Evolutionary conservation across 2,888 invertebrate genomes (phyloP), one percentile per base, ranked within the genome.

Genomic region (Zaprionus obscuricornis): DNA sequence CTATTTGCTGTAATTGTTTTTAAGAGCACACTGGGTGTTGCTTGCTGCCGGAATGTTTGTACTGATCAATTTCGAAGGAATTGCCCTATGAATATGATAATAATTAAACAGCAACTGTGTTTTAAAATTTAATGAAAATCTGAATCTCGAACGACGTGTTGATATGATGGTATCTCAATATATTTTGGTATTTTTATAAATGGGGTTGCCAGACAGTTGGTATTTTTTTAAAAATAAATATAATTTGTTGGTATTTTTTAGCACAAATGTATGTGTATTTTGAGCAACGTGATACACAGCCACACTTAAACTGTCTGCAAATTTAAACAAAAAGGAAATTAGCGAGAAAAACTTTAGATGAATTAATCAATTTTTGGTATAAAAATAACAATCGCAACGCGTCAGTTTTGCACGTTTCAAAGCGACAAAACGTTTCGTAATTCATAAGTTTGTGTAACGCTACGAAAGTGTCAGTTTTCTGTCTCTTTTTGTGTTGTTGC

Each of bases 261-360:
- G 7, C 3, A 5, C 6, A 14, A 18, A 6, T 20, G n/a, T n/a
- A n/a, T 5, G 1, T 3, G 18, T 16, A 31, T 42, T 67, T 54
- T 14, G 10, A 3, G 7, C 6, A 8, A 26, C 18, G 22, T 20
- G 7, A n/a, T 24, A 18, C 54, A 13, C 50, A 68, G 74, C 27
- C 65, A 71, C 78, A 74, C 59, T 62, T 16, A 31, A 54, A 39
- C 49, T 33, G 74, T 81, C 76, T 74, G 75, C 73, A 78, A 75
- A 76, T 81, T 76, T 81, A 68, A 79, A 76, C 81, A 77, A 77
- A 77, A 77, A 81, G 67, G 43, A 49, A 65, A 68, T 74, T 63
- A 47, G 55, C 73, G 42, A 55, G 65, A 40, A 37, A 34, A 62
- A 73, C 5, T 52, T 34, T 34, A 22, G 26, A 39, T 14, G 27